Conservation (phyloP, 1,140 invertebrate species). For the Berghia stephanieae region DNA sequence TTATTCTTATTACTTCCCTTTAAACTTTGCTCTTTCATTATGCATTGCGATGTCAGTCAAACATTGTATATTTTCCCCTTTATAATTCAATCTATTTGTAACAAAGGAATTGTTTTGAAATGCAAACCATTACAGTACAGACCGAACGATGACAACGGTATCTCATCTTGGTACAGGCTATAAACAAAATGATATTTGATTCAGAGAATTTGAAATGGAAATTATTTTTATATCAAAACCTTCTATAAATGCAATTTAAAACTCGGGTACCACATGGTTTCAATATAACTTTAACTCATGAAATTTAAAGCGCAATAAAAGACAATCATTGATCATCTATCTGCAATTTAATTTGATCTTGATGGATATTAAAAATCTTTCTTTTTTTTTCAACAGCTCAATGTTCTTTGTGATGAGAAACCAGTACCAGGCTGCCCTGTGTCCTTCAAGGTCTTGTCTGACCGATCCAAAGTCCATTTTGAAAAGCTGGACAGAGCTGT, state of each 20-base stretch:
- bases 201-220: background rate
- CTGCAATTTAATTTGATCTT: too few relatives aligned
- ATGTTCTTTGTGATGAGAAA: slow-evolving; percentile 75
- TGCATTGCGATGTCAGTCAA: background rate
- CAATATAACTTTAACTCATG: background rate
- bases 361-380: too few relatives aligned
- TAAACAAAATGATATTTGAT: background rate
- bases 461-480: slow-evolving; percentile 74
- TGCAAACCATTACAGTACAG: too few relatives aligned
- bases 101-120: background rate
- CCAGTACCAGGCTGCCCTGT: slow-evolving; percentile 76
- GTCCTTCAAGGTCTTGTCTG: slow-evolving; percentile 87
- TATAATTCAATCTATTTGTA: background rate
- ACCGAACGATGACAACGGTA: too few relatives aligned
- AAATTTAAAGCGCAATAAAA: background rate
- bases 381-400: slow-evolving; percentile 69
- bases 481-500: slow-evolving; percentile 82
- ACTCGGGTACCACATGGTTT: too few relatives aligned
- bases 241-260: background rate
- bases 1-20: background rate
- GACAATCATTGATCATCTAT: background rate
- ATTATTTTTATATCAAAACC: background rate
- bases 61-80: background rate
- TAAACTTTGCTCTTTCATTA: background rate
- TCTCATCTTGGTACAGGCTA: too few relatives aligned